Evolutionary conservation across 2,888 invertebrate species (phyloP).

Genomic region (Platynereis dumerilii): DNA sequence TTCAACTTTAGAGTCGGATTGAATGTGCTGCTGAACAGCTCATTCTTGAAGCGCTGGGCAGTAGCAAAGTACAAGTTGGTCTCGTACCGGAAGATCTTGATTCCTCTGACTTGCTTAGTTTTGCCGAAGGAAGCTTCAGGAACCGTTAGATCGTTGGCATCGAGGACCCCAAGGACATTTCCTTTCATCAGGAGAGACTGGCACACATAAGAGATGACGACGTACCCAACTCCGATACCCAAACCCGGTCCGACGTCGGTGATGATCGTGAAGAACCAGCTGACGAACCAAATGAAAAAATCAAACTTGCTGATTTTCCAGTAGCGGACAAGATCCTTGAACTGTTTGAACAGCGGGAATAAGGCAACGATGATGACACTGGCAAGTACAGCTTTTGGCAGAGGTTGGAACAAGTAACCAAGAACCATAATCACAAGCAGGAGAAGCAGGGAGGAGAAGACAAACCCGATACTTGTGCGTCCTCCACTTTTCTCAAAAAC

Average conservation of each 20-base stretch:
- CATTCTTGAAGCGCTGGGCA: constrained; percentile 55
- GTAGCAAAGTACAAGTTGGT: constrained; percentile 57
- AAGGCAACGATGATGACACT: constrained; percentile 64
- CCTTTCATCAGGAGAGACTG: constrained; percentile 54
- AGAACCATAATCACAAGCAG: constrained; percentile 55
- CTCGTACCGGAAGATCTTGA: constrained; percentile 57
- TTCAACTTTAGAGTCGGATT: constrained; percentile 40
- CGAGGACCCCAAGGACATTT: constrained; percentile 47
- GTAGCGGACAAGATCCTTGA: constrained; percentile 71
- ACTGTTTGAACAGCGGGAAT: constrained; percentile 69
- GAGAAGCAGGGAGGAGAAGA: constrained; percentile 52
- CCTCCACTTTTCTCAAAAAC: constrained; percentile 57
- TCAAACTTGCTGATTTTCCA: constrained; percentile 82
- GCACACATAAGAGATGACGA: constrained; percentile 51
- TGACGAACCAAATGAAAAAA: constrained; percentile 67
- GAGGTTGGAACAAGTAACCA: constrained; percentile 52
- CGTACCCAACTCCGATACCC: constrained; percentile 51
- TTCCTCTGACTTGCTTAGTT: constrained; percentile 33
- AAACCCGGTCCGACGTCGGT: constrained; percentile 58
- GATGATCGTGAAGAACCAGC: constrained; percentile 50
- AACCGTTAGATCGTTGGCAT: constrained; percentile 12
- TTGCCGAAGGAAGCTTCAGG: background rate
- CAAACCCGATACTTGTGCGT: constrained; percentile 49
- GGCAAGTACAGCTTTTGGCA: constrained; percentile 61
- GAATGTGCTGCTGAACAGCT: constrained; percentile 51